Evolutionary conservation across 2,888 invertebrate genomes (phyloP), one percentile per base, ranked within the genome.

Genomic region (Corbicula japonica): DNA sequence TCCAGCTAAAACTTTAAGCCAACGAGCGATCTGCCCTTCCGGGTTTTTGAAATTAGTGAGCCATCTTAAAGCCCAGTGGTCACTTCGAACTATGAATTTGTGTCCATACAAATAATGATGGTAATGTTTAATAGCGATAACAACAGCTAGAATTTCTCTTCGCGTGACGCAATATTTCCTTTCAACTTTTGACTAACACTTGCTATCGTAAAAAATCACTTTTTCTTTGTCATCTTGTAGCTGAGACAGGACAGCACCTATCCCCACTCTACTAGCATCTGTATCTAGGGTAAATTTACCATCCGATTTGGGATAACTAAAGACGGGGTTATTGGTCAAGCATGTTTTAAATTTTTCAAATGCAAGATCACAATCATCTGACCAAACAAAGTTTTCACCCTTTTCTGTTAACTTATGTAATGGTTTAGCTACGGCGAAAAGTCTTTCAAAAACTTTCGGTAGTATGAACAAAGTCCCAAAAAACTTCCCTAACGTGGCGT

Each of bases 371-470:
- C 58, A 44, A 15, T 18, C 66, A n/a, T 58, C 74, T 56, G 74
- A 56, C 84, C 84, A 86, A 0, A 69, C 18, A 63, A 86, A 84
- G 10, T 26, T 23, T 1, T 0, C 21, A 4, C 44, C 30, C 26
- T 56, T 66, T 44, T 81, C 65, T 10, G 70, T 73, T 4, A 86
- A 75, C 18, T 68, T 38, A 15, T 71, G 66, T 10, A 88, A 48
- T 1, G 84, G 86, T 23, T 70, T 58, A 0, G 86, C 85, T 12
- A 87, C 78, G 44, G 46, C 1, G 84, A 52, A 68, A 83, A 88
- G 1, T 63, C 21, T 21, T 38, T 32, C 2, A 87, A 68, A 62
- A 82, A 88, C 26, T 58, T 32, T 18, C 68, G 2, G 46, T 75
- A 75, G 32, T 68, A 75, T 2, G 75, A 75, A 44, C 75, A 70